These are phyloP conservation scores for Microcebus lehilahytsara DNA, from an alignment of 2,113 vertebrate genomes.

Conservation along the genomic window DNA sequence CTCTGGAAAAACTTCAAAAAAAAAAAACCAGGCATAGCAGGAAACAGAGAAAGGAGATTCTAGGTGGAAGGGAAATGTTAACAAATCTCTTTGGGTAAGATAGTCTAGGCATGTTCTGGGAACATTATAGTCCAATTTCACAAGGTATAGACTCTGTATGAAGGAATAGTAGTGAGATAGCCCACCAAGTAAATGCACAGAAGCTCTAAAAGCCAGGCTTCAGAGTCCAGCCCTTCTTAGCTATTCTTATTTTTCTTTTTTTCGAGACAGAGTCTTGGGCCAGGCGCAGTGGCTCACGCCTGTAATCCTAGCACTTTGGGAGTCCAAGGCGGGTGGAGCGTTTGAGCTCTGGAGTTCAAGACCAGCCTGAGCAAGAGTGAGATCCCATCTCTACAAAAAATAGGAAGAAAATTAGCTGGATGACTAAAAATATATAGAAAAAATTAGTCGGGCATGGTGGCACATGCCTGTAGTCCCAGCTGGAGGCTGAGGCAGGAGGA, in stretches of 20 bases:
- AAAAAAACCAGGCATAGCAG: neutral
- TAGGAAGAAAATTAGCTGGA: too few relatives aligned
- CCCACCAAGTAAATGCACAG: neutral
- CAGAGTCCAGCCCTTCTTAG: neutral
- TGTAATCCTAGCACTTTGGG: too few relatives aligned
- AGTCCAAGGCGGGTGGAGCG: too few relatives aligned
- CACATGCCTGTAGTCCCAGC: too few relatives aligned
- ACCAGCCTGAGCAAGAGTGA: too few relatives aligned
- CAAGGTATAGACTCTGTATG: neutral
- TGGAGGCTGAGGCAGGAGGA: too few relatives aligned
- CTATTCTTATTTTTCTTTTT: neutral
- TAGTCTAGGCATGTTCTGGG: neutral
- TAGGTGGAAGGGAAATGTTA: neutral
- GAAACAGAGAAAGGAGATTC: neutral
- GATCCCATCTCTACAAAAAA: too few relatives aligned
- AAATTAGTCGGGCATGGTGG: too few relatives aligned
- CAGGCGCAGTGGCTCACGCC: too few relatives aligned
- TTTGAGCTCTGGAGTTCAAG: too few relatives aligned
- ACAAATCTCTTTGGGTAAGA: neutral
- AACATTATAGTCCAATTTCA: neutral
- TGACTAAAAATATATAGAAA: too few relatives aligned
- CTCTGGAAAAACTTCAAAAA: neutral
- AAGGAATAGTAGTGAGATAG: neutral
- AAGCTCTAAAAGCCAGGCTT: neutral
- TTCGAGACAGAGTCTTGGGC: too few relatives aligned